A percentile compares a stretch with the other conserved stretches of the same genome.
phyloP scores from a whole-genome alignment of 2,888 invertebrate genomes.

The Aromia moschata region DNA sequence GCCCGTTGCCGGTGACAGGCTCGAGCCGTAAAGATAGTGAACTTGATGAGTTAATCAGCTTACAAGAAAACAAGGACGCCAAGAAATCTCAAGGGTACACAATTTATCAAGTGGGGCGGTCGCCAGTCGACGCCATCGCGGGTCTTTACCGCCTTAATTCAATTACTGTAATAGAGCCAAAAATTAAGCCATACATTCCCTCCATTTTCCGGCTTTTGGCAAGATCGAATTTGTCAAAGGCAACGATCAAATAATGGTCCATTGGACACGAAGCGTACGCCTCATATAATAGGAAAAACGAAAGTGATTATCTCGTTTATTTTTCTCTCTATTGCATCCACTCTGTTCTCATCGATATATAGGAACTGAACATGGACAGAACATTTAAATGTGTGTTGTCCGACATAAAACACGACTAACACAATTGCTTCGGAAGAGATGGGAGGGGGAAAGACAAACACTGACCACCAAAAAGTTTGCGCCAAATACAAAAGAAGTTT shows the following conservation, averaged over 20 bases:
- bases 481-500: no score
- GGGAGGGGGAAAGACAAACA: no score
- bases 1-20: slow-evolving; percentile 27
- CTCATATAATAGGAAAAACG: no score
- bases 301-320: no score
- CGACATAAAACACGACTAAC: no score
- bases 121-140: slow-evolving; percentile 11
- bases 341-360: no score
- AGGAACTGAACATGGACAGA: no score
- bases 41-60: slow-evolving; percentile 48
- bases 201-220: slow-evolving; percentile 7
- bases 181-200: slow-evolving; percentile 22
- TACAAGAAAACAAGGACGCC: slow-evolving; percentile 46
- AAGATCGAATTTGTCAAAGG: slow-evolving; percentile 17
- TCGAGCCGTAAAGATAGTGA: slow-evolving; percentile 33
- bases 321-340: no score
- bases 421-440: no score
- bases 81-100: slow-evolving; percentile 45
- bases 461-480: no score
- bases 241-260: slow-evolving; percentile 18
- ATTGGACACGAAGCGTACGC: background rate
- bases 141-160: slow-evolving; percentile 19
- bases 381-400: no score
- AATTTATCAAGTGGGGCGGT: slow-evolving; percentile 41
- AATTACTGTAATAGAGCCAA: slow-evolving; percentile 27